Evolutionary conservation across 2,113 vertebrate species (phyloP).

Genomic region (Xyrauchen texanus): DNA sequence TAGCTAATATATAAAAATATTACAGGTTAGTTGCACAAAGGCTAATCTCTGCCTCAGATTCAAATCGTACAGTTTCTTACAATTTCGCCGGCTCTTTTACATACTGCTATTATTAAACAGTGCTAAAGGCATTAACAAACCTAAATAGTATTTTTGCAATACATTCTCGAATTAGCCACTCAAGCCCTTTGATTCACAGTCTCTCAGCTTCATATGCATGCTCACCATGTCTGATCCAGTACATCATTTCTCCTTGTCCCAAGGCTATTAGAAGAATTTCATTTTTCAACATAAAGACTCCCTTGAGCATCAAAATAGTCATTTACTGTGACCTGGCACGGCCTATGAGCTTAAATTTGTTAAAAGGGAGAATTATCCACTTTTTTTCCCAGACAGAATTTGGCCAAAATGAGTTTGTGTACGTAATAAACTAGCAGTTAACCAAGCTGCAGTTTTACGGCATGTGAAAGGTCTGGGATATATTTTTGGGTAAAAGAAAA

Average conservation of each 20-base stretch:
- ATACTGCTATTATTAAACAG: background rate
- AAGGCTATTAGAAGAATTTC: constrained; percentile 45
- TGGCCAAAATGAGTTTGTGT: background rate
- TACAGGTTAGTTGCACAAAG: background rate
- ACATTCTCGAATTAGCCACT: constrained; percentile 7
- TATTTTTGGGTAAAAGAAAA: background rate
- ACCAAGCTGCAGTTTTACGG: background rate
- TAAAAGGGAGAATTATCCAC: constrained; percentile 14
- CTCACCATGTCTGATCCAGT: constrained; percentile 46
- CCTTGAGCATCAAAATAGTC: constrained; percentile 49
- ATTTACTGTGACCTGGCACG: constrained; percentile 40
- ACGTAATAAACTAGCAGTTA: background rate
- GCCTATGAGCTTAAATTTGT: constrained; percentile 39
- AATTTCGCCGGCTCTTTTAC: too few relatives aligned
- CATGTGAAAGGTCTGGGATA: background rate
- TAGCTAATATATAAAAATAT: background rate
- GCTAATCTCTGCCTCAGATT: too few relatives aligned
- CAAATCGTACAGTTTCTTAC: too few relatives aligned
- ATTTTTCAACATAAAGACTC: constrained; percentile 46
- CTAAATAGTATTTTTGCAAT: background rate
- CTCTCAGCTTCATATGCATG: constrained; percentile 33
- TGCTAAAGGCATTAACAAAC: background rate
- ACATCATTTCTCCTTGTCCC: constrained; percentile 20
- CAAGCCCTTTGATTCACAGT: background rate
- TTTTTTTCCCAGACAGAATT: background rate